Conservation (phyloP, 2,797 vertebrate species). For the Neosalanx taihuensis region DNA sequence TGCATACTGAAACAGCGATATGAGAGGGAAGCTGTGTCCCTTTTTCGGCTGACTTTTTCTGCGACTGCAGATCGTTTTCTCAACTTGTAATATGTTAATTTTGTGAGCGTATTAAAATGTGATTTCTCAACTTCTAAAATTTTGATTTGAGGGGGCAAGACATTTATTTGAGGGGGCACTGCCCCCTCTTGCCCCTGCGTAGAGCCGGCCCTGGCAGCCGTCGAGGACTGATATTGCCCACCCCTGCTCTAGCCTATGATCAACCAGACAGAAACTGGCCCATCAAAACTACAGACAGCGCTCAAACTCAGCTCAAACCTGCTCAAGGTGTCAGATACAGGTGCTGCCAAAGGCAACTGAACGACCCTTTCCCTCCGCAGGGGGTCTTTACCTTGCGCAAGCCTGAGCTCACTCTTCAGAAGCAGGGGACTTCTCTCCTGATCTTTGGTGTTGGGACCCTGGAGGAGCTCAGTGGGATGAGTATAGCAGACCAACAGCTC, state of each 20-base stretch:
- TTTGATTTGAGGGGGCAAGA: too few species aligned
- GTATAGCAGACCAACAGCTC: not conserved
- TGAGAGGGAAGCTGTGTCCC: too few species aligned
- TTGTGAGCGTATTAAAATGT: too few species aligned
- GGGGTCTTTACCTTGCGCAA: not conserved
- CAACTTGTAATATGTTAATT: too few species aligned
- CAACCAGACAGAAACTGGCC: constrained; percentile 10
- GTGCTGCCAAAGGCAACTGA: not conserved
- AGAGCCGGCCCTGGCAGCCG: too few species aligned
- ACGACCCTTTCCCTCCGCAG: constrained; percentile 5
- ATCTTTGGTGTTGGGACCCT: not conserved
- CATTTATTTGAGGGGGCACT: too few species aligned
- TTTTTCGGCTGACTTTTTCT: too few species aligned
- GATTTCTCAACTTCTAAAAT: too few species aligned
- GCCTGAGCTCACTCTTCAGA: not conserved
- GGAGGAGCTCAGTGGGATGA: not conserved
- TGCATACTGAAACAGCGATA: too few species aligned
- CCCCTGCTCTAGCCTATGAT: not conserved
- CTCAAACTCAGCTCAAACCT: not conserved
- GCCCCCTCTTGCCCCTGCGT: too few species aligned
- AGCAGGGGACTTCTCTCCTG: not conserved
- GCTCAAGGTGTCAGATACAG: constrained; percentile 5
- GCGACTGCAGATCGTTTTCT: too few species aligned
- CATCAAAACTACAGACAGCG: not conserved
- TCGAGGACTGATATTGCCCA: too few species aligned